Percentiles rank a stretch among this genome's conserved stretches.
Conservation (phyloP, 2,888 invertebrate genomes). For the Anagyrus pseudococci region DNA sequence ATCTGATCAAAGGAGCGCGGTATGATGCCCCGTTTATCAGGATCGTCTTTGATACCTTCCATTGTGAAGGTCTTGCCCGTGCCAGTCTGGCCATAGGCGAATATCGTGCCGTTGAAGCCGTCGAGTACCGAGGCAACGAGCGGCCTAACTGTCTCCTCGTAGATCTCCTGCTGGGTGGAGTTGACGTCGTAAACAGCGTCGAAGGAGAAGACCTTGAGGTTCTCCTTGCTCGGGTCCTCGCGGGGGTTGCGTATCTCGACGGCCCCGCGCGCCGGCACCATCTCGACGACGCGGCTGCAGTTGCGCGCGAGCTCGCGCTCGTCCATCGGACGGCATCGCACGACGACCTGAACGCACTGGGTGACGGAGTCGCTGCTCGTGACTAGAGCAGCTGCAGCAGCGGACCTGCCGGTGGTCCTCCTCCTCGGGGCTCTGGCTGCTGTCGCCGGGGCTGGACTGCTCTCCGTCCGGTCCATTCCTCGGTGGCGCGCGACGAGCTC, state of each 20-base stretch:
- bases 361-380: constrained; percentile 48
- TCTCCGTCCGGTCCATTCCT: constrained; percentile 49
- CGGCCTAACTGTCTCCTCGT: constrained; percentile 95
- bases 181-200: constrained; percentile 95
- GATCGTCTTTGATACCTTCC: constrained; percentile 73
- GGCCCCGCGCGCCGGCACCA: constrained; percentile 84
- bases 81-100: constrained; percentile 99
- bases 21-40: constrained; percentile 86
- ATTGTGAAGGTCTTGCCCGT: constrained; percentile 86
- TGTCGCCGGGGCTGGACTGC: constrained; percentile 42
- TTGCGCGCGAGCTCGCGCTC: constrained; percentile 82
- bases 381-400: constrained; percentile 40
- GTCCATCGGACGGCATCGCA: constrained; percentile 94
- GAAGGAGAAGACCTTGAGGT: constrained; percentile 94
- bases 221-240: constrained; percentile 70
- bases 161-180: constrained; percentile 90
- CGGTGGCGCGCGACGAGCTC: no score
- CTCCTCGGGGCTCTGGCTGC: no score
- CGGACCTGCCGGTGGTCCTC: no score
- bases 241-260: constrained; percentile 90
- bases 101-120: constrained; percentile 99
- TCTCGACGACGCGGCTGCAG: constrained; percentile 80
- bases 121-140: constrained; percentile 94
- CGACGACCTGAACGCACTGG: constrained; percentile 94
- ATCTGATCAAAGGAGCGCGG: constrained; percentile 97